Base-by-base conservation (phyloP, 2,113 vertebrate species). In the Machaerirhynchus nigripectus region DNA sequence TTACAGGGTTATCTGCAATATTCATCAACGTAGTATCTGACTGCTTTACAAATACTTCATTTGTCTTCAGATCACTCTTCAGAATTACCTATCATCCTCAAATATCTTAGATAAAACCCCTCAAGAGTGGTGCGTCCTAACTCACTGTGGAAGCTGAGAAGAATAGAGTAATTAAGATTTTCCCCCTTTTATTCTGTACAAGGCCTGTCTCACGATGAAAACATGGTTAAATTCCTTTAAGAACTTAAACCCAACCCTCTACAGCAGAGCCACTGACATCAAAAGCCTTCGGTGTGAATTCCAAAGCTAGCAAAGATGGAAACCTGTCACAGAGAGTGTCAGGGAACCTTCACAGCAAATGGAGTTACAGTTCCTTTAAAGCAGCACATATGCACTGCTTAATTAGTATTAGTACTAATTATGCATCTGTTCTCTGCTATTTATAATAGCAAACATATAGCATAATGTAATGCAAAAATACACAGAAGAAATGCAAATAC, bases 371-470 rank as follows among this genome's bases (percentile, higher is more conserved):
- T 10, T 37, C 50, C 39, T 70, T 56, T 19, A 75, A 24, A 73
- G 26, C 35, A 73, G 63, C 23, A 30, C 13, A 39, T 59, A 67
- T 30, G 33, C 20, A 15, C 46, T 46, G 19, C 33, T 46, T 81
- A 89, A 89, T 90, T 79, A 46, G 22, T 65, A 52, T 81, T 89
- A 76, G 35, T 49, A 74, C 13, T 73, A 80, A 84, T 65, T 61
- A 35, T n/a, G 7, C 33, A 52, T 52, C 52, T 76, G 53, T 37
- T 60, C 14, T 47, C 56, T 82, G 28, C 47, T 44, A 87, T 59
- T 90, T 92, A 61, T 30, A 84, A 50, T 23, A 55, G 22, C 20
- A 86, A 82, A 63, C 31, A 79, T 3, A 27, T 28, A 46, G 44
- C 4, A 44, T 11, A 30, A 52, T 15, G 19, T 24, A 42, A 90